These are phyloP conservation scores for Panthera uncia DNA, from an alignment of 2,113 vertebrate species.

Conservation along the genomic window DNA sequence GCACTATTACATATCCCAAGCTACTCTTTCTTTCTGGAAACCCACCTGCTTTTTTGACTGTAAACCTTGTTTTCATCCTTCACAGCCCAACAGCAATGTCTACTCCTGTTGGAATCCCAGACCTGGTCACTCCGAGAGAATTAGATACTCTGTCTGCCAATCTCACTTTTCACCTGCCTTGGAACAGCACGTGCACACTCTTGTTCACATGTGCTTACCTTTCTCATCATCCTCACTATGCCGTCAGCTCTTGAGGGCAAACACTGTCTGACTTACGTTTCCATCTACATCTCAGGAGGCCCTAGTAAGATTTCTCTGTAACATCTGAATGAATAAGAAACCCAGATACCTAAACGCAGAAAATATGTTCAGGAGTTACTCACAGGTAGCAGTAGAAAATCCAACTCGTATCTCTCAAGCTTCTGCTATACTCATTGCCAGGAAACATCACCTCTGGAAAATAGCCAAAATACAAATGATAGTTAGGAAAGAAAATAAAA, in stretches of 20 bases:
- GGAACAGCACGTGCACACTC: fast-evolving
- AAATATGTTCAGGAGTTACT: background rate
- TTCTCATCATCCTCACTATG: background rate
- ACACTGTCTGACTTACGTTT: background rate
- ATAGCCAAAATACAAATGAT: background rate
- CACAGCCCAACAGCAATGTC: background rate
- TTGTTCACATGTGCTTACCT: background rate
- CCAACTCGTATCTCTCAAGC: background rate
- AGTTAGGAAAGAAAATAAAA: background rate
- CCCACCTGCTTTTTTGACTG: background rate
- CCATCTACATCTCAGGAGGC: background rate
- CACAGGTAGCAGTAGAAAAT: background rate
- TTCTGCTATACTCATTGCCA: background rate
- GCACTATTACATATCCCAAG: background rate
- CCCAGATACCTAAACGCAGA: background rate
- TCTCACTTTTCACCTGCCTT: background rate
- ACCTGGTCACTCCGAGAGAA: background rate
- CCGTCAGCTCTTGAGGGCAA: background rate
- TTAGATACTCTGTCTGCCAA: background rate
- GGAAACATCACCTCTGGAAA: background rate
- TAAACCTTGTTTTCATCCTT: background rate
- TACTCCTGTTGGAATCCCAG: background rate
- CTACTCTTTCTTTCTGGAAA: background rate
- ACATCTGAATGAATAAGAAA: background rate
- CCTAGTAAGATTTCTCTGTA: background rate